A percentile compares a stretch with the other conserved stretches of the same genome.
Conservation (phyloP, 1,140 invertebrate genomes). For the Drosophila lini region DNA sequence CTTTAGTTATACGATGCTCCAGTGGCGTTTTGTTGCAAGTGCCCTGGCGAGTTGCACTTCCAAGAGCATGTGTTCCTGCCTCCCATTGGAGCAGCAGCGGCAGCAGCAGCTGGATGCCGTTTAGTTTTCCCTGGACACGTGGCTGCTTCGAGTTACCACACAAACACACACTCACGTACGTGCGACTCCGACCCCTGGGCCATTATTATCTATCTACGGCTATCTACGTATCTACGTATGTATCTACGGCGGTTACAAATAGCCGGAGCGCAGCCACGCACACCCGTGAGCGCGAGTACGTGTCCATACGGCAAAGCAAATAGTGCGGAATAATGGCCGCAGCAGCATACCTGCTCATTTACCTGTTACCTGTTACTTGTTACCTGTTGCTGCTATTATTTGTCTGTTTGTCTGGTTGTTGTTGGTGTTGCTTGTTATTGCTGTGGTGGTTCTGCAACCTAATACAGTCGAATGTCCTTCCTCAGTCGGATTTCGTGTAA, state of each 20-base stretch:
- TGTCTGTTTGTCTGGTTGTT: conserved; percentile 1
- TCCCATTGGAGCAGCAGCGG: not conserved
- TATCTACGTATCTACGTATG: conserved; percentile 5
- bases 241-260: conserved; percentile 39
- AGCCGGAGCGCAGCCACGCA: conserved; percentile 24
- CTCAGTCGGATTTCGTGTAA: not conserved
- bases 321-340: conserved; percentile 53
- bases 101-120: conserved; percentile 9
- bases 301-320: conserved; percentile 74
- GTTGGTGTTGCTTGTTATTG: not conserved
- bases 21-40: conserved; percentile 19
- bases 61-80: not conserved
- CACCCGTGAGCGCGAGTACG: conserved; percentile 39
- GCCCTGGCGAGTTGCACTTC: conserved; percentile 10
- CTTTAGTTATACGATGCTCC: conserved; percentile 34
- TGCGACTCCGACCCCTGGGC: conserved; percentile 30
- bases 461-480: conserved; percentile 9
- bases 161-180: conserved; percentile 6
- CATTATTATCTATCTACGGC: conserved; percentile 55
- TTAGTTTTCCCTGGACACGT: conserved; percentile 24
- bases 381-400: conserved; percentile 13
- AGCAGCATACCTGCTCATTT: conserved; percentile 21
- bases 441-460: not conserved
- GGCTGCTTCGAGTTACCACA: conserved; percentile 25
- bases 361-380: conserved; percentile 26